phyloP scores from a whole-genome alignment of 37 sponge, comb jelly and placozoan genomes.

The Agelas oroides region DNA sequence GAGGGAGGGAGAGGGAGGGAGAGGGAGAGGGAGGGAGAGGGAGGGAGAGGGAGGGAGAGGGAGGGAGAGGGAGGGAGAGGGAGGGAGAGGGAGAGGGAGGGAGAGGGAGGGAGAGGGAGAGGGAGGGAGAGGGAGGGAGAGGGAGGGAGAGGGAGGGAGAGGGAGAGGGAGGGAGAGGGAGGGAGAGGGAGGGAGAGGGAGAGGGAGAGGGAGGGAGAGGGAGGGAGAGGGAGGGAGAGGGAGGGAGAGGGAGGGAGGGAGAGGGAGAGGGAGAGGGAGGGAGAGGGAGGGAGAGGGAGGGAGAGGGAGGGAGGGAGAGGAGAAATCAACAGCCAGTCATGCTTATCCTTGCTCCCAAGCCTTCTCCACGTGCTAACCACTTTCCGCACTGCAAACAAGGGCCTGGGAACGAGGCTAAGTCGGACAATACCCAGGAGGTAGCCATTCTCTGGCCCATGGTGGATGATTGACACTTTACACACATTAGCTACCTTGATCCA shows the following conservation, averaged over 20 bases:
- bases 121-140: too few relatives aligned
- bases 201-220: not conserved
- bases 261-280: conserved; percentile 5
- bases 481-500: not conserved
- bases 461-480: too few relatives aligned
- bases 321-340: too few relatives aligned
- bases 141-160: too few relatives aligned
- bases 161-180: too few relatives aligned
- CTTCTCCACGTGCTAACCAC: not conserved
- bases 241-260: not conserved
- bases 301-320: too few relatives aligned
- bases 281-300: conserved; percentile 14
- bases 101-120: not conserved
- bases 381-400: too few relatives aligned
- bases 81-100: not conserved
- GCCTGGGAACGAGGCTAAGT: too few relatives aligned
- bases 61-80: conserved; percentile 10
- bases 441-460: too few relatives aligned
- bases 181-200: too few relatives aligned
- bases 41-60: conserved; percentile 7
- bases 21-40: conserved; percentile 1
- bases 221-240: not conserved
- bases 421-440: too few relatives aligned
- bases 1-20: not conserved
- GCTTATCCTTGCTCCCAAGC: too few relatives aligned